A percentile compares a stretch with the other conserved stretches of the same genome.
These are phyloP conservation scores for Poliocrania exsul DNA, from an alignment of 2,797 vertebrate species.

Conservation along the genomic window DNA sequence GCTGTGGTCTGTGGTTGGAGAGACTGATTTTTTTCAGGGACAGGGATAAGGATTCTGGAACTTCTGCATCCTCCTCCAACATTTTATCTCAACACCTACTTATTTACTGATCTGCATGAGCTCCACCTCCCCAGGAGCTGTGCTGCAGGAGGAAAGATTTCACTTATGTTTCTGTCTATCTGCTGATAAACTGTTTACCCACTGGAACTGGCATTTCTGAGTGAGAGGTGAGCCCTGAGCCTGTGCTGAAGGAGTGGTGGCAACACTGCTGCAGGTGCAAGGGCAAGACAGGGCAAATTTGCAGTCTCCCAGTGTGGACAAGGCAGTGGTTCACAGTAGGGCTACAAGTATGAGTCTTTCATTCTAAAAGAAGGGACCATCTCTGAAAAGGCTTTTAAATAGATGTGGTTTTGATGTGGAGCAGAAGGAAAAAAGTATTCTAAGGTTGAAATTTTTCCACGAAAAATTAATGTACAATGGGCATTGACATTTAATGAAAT, in stretches of 20 bases:
- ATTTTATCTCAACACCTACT: background rate
- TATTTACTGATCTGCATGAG: background rate
- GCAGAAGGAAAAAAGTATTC: background rate
- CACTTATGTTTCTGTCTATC: background rate
- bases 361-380: background rate
- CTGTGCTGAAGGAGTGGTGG: background rate
- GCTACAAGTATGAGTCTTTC: background rate
- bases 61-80: background rate
- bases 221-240: background rate
- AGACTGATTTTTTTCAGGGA: background rate
- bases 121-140: background rate
- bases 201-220: background rate
- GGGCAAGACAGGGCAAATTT: background rate
- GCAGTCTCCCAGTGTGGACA: background rate
- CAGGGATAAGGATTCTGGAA: background rate
- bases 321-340: background rate
- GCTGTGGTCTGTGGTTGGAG: background rate
- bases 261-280: background rate
- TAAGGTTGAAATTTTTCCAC: background rate
- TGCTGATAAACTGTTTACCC: background rate
- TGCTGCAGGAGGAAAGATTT: background rate
- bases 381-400: background rate
- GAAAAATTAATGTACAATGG: slow-evolving; percentile 21
- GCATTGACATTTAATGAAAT: slow-evolving; percentile 68
- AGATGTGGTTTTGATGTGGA: background rate